These are phyloP conservation scores for Chaetura pelagica DNA, from an alignment of 2,113 vertebrate species.

Conservation along the genomic window DNA sequence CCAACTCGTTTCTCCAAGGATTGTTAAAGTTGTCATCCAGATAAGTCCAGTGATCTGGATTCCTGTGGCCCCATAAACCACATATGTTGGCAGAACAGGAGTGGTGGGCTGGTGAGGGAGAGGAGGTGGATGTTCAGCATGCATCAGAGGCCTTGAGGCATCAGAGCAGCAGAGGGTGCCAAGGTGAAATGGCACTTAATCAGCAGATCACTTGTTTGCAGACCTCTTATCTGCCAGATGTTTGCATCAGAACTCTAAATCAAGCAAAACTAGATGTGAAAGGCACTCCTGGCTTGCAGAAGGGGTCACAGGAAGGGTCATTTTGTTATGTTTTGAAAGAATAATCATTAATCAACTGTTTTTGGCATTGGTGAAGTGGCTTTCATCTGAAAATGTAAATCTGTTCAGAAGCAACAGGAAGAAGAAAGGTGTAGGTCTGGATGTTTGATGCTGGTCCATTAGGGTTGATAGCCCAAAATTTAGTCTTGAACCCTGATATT, in stretches of 20 bases:
- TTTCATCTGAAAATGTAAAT: background rate
- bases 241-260: constrained; percentile 27
- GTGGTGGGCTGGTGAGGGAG: background rate
- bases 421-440: background rate
- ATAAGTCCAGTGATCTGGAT: background rate
- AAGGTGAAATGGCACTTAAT: background rate
- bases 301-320: background rate
- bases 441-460: background rate
- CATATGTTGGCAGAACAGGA: background rate
- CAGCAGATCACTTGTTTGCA: constrained; percentile 9
- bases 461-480: background rate
- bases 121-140: background rate
- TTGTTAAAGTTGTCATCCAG: background rate
- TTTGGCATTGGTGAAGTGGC: background rate
- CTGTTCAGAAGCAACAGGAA: background rate
- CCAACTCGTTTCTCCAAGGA: background rate
- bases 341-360: background rate
- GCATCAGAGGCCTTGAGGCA: background rate
- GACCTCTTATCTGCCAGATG: constrained; percentile 2
- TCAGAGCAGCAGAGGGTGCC: background rate
- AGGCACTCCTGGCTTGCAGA: background rate
- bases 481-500: background rate
- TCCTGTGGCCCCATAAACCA: background rate
- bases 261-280: background rate
- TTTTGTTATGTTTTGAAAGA: background rate